Base-by-base conservation (phyloP, 1,140 invertebrate species). In the Ditylenchus dipsaci region DNA sequence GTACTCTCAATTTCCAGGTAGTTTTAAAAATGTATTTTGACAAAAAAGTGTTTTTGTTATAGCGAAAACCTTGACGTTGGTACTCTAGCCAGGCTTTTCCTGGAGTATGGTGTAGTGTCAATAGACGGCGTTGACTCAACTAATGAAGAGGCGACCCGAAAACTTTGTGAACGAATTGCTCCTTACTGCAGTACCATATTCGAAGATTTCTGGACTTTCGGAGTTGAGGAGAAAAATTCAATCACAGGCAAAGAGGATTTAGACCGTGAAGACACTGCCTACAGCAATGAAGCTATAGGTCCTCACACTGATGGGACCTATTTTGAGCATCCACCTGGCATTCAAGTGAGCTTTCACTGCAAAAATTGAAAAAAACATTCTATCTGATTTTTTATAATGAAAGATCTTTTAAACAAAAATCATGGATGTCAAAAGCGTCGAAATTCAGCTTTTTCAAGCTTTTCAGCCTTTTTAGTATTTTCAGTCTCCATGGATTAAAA, bases 251-350 rank as follows among this genome's bases (percentile, higher is more conserved):
- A 27, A 11, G 1, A 3, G n/a, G 19, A 3, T 30, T 21, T 42
- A 1, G 43, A 62, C 1, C 86, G 88, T 64, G 85, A 86, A 0
- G 89, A 90, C 73, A 88, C 88, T 0, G 88, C 89, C 0, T 90
- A 90, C 72, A 87, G 87, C 67, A 84, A 76, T 68, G 63, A 78
- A 47, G 72, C 67, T 7, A 74, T 87, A 8, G 84, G 82, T 26
- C 84, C 85, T 27, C 87, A 87, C 68, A 90, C 86, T 21, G 90
- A 90, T 78, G 89, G 87, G 57, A 90, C 89, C 0, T 91, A 90
- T 75, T 89, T 89, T 62, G 87, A 85, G 60, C 87, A 89, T 80
- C 86, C 89, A n/a, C 86, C 89, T 38, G 89, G 88, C 86, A 88
- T 81, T 53, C 78, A 79, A 84, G 85, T 67, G 63, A 29, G 3